These are phyloP conservation scores for Dryococelus australis DNA, from an alignment of 2,888 invertebrate species.

Conservation along the genomic window DNA sequence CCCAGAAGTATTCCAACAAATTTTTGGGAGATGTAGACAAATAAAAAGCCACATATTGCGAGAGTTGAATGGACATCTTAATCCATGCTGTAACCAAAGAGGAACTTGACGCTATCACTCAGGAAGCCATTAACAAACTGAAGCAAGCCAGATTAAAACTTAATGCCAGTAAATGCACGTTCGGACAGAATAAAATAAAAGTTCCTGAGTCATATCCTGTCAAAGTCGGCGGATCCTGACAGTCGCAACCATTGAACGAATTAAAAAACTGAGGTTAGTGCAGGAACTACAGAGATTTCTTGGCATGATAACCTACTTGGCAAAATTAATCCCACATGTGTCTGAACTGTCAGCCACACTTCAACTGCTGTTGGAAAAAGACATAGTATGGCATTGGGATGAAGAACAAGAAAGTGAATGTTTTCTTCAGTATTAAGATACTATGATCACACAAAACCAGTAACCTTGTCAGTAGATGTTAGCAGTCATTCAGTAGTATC, in stretches of 20 bases:
- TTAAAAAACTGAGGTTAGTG: not conserved
- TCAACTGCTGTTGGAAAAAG: constrained; percentile 46
- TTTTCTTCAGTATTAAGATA: not conserved
- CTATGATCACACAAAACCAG: constrained; percentile 45
- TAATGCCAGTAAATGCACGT: not conserved
- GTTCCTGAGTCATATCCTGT: not conserved
- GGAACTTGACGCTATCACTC: not conserved
- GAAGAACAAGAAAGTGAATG: not conserved
- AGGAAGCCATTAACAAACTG: not conserved
- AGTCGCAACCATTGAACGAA: not conserved
- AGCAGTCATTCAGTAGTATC: constrained; percentile 42
- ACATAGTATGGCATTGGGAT: constrained; percentile 33
- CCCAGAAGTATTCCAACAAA: not conserved
- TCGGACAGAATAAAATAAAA: not conserved
- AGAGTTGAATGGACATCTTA: not conserved
- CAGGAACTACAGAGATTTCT: constrained; percentile 22
- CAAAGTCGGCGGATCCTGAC: not conserved
- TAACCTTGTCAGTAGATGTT: constrained; percentile 51
- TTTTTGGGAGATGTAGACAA: too few species aligned
- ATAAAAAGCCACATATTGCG: not conserved
- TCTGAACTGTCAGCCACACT: too few species aligned
- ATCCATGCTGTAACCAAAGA: not conserved
- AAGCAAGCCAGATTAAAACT: not conserved
- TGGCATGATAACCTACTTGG: constrained; percentile 16
- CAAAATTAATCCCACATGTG: constrained; percentile 35